These are phyloP conservation scores for Pipistrellus kuhlii DNA, from an alignment of 2,797 vertebrate species.

Conservation along the genomic window DNA sequence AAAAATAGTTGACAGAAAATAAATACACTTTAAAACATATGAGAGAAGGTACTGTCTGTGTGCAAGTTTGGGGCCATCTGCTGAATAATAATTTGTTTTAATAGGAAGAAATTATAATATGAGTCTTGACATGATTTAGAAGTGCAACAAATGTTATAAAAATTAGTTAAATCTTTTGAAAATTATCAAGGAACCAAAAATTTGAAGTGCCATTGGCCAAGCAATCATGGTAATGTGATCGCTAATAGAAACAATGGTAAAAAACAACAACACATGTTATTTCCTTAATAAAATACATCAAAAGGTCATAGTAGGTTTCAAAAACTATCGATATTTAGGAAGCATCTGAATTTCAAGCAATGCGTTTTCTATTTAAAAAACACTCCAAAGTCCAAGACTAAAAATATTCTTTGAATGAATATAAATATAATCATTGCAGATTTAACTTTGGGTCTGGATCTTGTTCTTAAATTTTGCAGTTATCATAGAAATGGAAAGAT, in stretches of 20 bases:
- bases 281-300: constrained; percentile 1
- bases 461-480: constrained; percentile 5
- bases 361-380: not conserved
- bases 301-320: not conserved
- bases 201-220: not conserved
- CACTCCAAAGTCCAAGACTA: not conserved
- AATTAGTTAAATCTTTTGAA: constrained; percentile 34
- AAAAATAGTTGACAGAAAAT: constrained; percentile 50
- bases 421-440: not conserved
- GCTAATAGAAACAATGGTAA: not conserved
- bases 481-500: constrained; percentile 11
- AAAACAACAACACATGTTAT: not conserved
- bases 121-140: constrained; percentile 2
- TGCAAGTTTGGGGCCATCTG: constrained; percentile 16
- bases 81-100: constrained; percentile 44
- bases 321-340: constrained; percentile 37
- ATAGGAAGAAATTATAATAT: not conserved
- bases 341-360: not conserved
- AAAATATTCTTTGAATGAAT: constrained; percentile 7
- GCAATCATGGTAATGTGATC: not conserved
- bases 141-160: not conserved
- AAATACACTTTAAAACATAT: not conserved
- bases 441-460: not conserved
- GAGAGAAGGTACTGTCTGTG: not conserved
- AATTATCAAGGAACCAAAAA: not conserved